Evolutionary conservation across 2,888 invertebrate species (phyloP), one percentile per base, ranked within the genome.

Genomic region (Acanthoscelides obtectus): DNA sequence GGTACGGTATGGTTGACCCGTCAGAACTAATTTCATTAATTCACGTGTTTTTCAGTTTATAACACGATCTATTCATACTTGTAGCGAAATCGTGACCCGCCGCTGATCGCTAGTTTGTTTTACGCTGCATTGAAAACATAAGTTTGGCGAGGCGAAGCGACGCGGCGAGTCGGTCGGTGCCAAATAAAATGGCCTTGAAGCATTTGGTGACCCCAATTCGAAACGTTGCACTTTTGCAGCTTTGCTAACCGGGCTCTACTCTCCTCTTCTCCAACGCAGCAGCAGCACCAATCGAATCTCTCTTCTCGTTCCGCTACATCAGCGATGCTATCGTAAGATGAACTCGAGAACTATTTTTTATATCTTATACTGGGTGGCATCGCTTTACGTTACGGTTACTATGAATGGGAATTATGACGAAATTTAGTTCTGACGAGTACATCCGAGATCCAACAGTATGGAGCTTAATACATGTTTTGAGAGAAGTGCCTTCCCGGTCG

Each of bases 161-260:
- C 45, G 25, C 25, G 45, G 45, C 45, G 45, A 1, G 12, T 45
- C 45, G 45, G 45, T 45, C 45, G 72, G 72, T 75, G 78, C 80
- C 80, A 83, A 83, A 83, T 79, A 79, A 81, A 81, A 77, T 82
- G 82, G 82, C 84, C 84, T 84, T 84, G 84, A 80, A 82, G 83
- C 81, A 83, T 82, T 83, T 83, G 81, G 83, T 83, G 85, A 84
- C 85, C 85, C 82, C 84, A 84, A 81, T 85, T 84, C 83, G 78
- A 83, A 83, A 77, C 84, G 79, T 84, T 84, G 84, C 84, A 83
- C 83, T 83, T 84, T 83, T 83, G 77, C 78, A 77, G 73, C 73
- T 73, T 73, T 45, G 45, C 45, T 45, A 45, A 45, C 66, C 25
- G 68, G 67, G 19, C 22, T 12, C 25, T 12, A 6, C 17, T 45